A percentile compares a stretch with the other conserved stretches of the same genome.
Evolutionary conservation across 2,888 invertebrate species (phyloP).

Genomic region (Chrysolina americana): DNA sequence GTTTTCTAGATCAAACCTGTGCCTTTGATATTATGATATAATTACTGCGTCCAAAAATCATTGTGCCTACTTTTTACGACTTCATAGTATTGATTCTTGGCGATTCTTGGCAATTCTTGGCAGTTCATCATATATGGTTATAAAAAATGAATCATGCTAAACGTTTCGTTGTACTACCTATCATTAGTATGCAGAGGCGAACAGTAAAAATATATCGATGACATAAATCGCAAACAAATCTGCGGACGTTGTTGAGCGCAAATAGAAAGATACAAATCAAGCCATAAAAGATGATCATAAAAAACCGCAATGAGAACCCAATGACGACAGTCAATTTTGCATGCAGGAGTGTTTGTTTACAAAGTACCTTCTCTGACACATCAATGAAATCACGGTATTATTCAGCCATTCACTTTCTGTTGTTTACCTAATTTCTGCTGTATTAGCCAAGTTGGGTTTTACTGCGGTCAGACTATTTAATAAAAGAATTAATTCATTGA

Average conservation of each 20-base stretch:
- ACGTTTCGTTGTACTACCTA: background rate
- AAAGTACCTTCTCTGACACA: background rate
- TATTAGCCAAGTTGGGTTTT: background rate
- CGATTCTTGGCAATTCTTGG: no score
- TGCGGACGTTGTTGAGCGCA: background rate
- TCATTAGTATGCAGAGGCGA: background rate
- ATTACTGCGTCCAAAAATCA: no score
- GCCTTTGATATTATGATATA: no score
- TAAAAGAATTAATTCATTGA: background rate
- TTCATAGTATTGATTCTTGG: no score
- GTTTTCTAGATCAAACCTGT: no score
- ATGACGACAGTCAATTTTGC: conserved; percentile 6
- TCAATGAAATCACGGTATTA: conserved; percentile 6
- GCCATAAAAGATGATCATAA: background rate
- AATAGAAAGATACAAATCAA: background rate
- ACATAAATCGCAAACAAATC: background rate
- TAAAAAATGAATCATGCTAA: background rate
- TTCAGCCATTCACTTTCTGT: background rate
- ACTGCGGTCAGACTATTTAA: background rate
- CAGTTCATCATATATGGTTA: no score
- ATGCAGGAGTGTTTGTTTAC: conserved; percentile 13
- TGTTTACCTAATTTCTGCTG: background rate
- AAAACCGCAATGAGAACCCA: conserved; percentile 1
- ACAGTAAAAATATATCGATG: background rate
- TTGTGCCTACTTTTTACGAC: no score